These are phyloP conservation scores for Tamias sibiricus DNA, from an alignment of 2,113 vertebrate species.

Conservation along the genomic window DNA sequence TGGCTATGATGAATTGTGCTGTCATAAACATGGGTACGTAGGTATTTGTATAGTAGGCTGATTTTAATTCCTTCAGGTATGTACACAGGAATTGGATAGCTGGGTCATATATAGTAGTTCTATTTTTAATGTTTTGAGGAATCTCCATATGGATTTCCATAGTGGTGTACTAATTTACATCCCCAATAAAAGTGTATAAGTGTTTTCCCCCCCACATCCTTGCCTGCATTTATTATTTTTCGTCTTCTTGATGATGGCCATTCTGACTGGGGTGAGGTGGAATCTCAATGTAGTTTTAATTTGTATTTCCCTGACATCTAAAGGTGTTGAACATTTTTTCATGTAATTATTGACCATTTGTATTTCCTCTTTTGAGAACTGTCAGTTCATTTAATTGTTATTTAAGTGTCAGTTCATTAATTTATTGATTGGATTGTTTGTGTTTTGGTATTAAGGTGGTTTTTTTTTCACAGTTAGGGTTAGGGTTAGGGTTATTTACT, in stretches of 20 bases:
- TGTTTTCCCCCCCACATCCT: background rate
- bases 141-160: background rate
- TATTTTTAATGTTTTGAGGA: background rate
- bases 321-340: background rate
- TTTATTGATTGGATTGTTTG: background rate
- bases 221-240: background rate
- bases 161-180: background rate
- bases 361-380: background rate
- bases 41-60: background rate
- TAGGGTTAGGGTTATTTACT: too few species aligned
- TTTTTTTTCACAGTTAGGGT: background rate
- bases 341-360: background rate
- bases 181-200: background rate
- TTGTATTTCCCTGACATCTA: background rate
- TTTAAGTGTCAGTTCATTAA: too few species aligned
- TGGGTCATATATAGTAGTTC: background rate
- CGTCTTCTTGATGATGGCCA: background rate
- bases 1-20: background rate
- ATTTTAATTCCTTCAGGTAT: background rate
- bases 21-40: background rate
- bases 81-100: background rate
- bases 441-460: background rate
- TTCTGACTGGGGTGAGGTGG: background rate
- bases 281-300: too few species aligned
- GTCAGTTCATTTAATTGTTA: background rate